These are phyloP conservation scores for Cephalopterus ornatus DNA, from an alignment of 2,113 vertebrate species.

Conservation along the genomic window DNA sequence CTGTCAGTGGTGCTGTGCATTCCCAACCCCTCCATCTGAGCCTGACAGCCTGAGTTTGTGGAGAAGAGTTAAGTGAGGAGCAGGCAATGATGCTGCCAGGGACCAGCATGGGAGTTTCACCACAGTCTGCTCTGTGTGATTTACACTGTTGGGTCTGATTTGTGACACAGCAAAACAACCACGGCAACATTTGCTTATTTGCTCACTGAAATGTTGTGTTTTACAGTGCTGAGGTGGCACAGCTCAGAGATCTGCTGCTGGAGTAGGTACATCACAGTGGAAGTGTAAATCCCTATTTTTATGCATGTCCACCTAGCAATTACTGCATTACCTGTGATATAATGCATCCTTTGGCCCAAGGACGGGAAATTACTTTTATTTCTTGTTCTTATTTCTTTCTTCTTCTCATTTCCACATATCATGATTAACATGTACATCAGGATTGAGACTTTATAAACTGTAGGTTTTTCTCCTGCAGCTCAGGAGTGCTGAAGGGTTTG, in stretches of 20 bases:
- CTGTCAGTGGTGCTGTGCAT: neutral
- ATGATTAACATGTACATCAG: neutral
- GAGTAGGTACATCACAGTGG: neutral
- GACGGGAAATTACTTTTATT: neutral
- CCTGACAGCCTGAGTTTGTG: neutral
- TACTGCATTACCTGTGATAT: neutral
- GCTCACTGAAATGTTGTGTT: neutral
- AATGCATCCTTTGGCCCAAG: neutral
- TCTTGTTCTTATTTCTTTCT: neutral
- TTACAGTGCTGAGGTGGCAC: neutral
- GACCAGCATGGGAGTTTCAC: neutral
- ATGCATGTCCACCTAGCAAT: neutral
- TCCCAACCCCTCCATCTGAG: neutral
- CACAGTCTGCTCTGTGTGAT: neutral
- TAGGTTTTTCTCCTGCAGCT: neutral
- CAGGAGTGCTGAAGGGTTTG: neutral
- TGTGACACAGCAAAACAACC: neutral
- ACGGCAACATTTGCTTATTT: neutral
- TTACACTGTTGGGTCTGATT: neutral
- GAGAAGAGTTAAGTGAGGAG: neutral
- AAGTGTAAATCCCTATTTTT: neutral
- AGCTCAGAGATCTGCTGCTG: neutral
- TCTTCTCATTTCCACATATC: neutral
- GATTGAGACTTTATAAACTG: neutral
- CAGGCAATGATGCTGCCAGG: neutral